Evolutionary conservation across 2,888 invertebrate species (phyloP).

Genomic region (Pegoplata infirma): DNA sequence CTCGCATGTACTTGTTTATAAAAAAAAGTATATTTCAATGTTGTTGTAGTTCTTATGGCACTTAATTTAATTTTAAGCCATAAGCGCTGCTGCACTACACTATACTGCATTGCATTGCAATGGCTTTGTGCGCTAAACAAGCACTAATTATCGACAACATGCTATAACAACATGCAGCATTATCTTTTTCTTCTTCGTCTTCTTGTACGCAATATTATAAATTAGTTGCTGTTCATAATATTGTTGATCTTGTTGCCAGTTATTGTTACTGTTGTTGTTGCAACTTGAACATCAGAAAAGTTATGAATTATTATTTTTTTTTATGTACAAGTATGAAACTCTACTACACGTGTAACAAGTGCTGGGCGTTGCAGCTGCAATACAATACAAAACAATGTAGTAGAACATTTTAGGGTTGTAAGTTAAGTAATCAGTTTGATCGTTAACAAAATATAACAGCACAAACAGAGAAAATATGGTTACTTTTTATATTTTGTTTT

Average conservation of each 20-base stretch:
- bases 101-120: conserved; percentile 11
- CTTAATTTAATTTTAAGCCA: conserved; percentile 46
- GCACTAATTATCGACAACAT: conserved; percentile 68
- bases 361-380: conserved; percentile 56
- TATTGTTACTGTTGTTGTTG: conserved; percentile 55
- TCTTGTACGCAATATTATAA: conserved; percentile 55
- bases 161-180: conserved; percentile 60
- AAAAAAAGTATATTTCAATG: neutral
- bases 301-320: conserved; percentile 58
- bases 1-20: neutral
- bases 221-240: conserved; percentile 61
- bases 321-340: conserved; percentile 15
- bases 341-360: conserved; percentile 46
- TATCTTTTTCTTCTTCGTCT: no score
- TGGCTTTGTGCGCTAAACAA: conserved; percentile 63
- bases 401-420: conserved; percentile 42
- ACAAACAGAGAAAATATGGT: conserved; percentile 42
- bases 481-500: conserved; percentile 7
- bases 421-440: conserved; percentile 49
- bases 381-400: conserved; percentile 22
- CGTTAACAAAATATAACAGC: conserved; percentile 16
- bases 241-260: conserved; percentile 62
- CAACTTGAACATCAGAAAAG: conserved; percentile 35
- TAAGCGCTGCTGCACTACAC: neutral
- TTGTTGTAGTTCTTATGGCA: conserved; percentile 27